Evolutionary conservation across 2,797 vertebrate genomes (phyloP).

Genomic region (Orientallactaga sibirica): DNA sequence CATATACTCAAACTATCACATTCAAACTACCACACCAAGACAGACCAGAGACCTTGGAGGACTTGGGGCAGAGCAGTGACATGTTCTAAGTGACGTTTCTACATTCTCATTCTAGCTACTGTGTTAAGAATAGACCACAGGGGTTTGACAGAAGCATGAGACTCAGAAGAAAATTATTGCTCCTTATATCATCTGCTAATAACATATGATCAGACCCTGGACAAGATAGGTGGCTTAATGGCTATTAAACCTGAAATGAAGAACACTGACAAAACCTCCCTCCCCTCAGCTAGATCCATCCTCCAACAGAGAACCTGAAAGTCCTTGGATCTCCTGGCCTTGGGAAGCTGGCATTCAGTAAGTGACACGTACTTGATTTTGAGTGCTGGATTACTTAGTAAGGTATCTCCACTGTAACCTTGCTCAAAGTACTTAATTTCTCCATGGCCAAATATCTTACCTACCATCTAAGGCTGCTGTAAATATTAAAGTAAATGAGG

Average conservation of each 20-base stretch:
- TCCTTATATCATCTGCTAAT: not conserved
- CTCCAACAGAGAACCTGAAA: not conserved
- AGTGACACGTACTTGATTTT: not conserved
- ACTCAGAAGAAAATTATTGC: not conserved
- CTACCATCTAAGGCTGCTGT: not conserved
- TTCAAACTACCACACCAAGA: too few species aligned
- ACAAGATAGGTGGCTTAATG: not conserved
- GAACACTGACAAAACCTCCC: not conserved
- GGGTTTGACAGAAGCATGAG: not conserved
- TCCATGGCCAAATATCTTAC: not conserved
- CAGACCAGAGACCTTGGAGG: not conserved
- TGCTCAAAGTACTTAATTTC: not conserved
- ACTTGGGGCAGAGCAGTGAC: not conserved
- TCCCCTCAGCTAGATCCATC: not conserved
- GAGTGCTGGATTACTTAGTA: not conserved
- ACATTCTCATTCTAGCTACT: not conserved
- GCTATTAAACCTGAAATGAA: not conserved
- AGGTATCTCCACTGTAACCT: not conserved
- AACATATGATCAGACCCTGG: not conserved
- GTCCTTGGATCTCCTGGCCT: not conserved
- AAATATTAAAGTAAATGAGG: conserved; percentile 29
- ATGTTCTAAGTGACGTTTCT: not conserved
- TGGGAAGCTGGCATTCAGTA: not conserved
- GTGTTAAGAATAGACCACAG: not conserved
- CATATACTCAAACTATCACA: too few species aligned